Base-by-base conservation (phyloP, 92 coral and sea anemone species). In the Epizoanthus rinbou region DNA sequence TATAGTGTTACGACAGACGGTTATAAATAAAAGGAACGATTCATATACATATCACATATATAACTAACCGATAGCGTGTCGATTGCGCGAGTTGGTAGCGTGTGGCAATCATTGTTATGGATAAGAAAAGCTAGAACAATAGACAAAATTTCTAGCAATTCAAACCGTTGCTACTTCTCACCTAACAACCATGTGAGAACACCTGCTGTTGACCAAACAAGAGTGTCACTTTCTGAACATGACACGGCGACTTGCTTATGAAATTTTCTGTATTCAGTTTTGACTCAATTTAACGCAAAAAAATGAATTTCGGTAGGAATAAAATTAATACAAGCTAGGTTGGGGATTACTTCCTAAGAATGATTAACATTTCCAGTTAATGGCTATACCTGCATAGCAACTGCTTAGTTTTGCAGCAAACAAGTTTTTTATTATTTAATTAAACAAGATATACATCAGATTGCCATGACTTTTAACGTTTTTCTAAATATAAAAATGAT, bases 141-240 rank as follows among this genome's bases (percentile, higher is more conserved):
- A 35, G 16, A 7, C 6, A 14, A 33, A 67, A 67, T 67, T 67
- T 67, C 21, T 31, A 28, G 22, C 9, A 67, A 33, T 67, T 67
- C 22, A 67, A 33, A 67, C 73, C 39, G 47, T 67, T 67, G 73
- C 73, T 31, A n/a, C 73, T 67, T 67, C 39, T 33, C 50, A 11
- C 47, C 39, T 67, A 24, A 67, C 72, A 33, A 67, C 72, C 13
- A 13, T 67, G 0, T 67, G 50, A 67, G 14, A 47, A n/a, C 72
- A 67, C 72, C 72, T 67, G 72, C 14, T 9, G 72, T 19, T 33
- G 43, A 24, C 19, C 3, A 31, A 67, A 67, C 21, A 28, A 67
- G 31, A 22, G 43, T 67, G n/a, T 67, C 39, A 3, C 14, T 47
- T 47, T 47, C 17, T 5, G 3, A 33, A 64, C 23, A 24, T 64